Evolutionary conservation across 2,113 vertebrate genomes (phyloP), one percentile per base, ranked within the genome.

Genomic region (Clinocottus analis): DNA sequence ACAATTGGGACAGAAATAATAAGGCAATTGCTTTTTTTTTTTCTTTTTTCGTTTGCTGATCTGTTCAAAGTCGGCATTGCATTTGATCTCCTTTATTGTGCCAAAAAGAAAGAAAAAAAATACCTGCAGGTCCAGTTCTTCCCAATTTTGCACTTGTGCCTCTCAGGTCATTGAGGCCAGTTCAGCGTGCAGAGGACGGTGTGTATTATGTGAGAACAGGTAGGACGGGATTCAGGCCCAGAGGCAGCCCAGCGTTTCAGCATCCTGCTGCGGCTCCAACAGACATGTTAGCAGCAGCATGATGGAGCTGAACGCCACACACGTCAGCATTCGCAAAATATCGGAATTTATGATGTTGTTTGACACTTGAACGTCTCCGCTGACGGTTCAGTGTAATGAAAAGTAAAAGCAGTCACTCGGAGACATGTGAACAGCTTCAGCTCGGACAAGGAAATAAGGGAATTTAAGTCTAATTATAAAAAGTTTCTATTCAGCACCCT

Each of bases 141-240:
- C 67, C 65, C 66, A 45, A 29, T 45, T 65, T 53, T 77, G 59
- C 25, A 82, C 64, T 25, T 80, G 58, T 66, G 7, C 37, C 37
- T 83, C 62, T 72, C 41, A 70, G 84, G 84, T 88, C 84, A 82
- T 21, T 88, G 64, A 87, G 80, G 88, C 84, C 83, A 82, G 55
- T 61, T 82, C 63, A 82, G 56, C 67, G 67, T 79, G 55, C 76
- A 80, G 65, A 2, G 73, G 59, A 74, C 82, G 25, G 59, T 25
- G 60, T 65, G 73, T 72, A 64, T 72, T 72, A 72, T 68, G 83
- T 81, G 75, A 85, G 78, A 92, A 91, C 89, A 89, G 90, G 90
- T 91, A 91, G 78, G 88, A 79, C 82, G 0, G 72, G 87, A 87
- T 85, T 80, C 69, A 85, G 87, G 86, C 82, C 85, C 86, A 77